Conservation (phyloP, 2,888 invertebrate species). For the Deladenus siricidicola region DNA sequence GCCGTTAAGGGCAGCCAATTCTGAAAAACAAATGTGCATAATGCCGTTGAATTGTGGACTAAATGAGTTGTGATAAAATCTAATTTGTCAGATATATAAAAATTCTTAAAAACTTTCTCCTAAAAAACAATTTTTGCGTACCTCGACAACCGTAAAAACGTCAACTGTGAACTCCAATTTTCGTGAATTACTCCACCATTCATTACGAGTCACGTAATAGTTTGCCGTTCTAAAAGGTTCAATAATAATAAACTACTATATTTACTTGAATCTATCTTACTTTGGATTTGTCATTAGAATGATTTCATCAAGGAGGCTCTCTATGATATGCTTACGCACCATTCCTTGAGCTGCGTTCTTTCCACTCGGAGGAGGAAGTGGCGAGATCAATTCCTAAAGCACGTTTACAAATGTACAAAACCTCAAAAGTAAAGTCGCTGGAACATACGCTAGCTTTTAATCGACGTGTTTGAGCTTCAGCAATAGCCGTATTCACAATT, state of each 20-base stretch:
- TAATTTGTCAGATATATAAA: too few species aligned
- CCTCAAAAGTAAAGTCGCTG: neutral
- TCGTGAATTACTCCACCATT: constrained; percentile 8
- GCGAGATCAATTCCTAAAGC: neutral
- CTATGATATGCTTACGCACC: too few species aligned
- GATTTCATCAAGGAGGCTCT: too few species aligned
- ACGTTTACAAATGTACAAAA: neutral
- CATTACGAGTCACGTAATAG: constrained; percentile 4
- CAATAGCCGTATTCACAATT: constrained; percentile 3
- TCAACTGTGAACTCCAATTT: constrained; percentile 19
- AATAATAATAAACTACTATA: neutral
- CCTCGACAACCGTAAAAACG: constrained; percentile 12
- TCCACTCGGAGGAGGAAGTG: neutral
- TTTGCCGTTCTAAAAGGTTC: constrained; percentile 6
- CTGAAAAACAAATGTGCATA: constrained; percentile 3
- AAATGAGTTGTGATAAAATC: neutral
- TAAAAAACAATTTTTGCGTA: too few species aligned
- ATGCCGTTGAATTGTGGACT: neutral
- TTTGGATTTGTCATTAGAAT: neutral
- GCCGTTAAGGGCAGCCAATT: constrained; percentile 19
- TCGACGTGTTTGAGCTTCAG: too few species aligned
- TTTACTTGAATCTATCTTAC: neutral
- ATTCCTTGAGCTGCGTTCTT: too few species aligned
- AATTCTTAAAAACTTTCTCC: too few species aligned
- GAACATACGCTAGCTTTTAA: neutral